phyloP scores from a whole-genome alignment of 2,797 vertebrate genomes.

The Spinus olivaceus region DNA sequence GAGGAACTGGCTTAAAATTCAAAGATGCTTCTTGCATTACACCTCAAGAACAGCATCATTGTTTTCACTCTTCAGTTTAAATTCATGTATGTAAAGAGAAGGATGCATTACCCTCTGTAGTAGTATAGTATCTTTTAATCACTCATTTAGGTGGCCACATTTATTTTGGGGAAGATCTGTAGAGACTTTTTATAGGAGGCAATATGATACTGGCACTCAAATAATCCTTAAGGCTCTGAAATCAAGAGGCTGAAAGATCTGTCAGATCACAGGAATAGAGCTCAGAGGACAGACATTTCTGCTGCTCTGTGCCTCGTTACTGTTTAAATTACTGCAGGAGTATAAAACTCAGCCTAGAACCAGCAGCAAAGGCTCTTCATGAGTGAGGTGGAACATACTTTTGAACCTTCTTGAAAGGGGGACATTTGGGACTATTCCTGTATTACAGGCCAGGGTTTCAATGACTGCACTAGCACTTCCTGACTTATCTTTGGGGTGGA shows the following conservation, averaged over 20 bases:
- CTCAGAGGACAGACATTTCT: not conserved
- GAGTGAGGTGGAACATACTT: not conserved
- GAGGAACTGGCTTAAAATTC: not conserved
- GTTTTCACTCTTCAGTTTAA: not conserved
- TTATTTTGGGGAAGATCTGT: not conserved
- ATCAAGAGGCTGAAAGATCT: not conserved
- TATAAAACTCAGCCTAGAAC: not conserved
- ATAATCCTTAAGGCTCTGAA: not conserved
- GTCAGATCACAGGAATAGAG: not conserved
- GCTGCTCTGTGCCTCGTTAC: not conserved
- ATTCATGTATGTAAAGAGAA: not conserved
- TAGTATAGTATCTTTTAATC: not conserved
- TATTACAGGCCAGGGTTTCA: not conserved
- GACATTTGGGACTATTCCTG: not conserved
- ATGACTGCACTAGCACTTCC: not conserved
- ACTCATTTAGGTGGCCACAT: not conserved
- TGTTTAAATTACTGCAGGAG: not conserved
- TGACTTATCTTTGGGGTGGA: not conserved
- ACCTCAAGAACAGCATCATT: not conserved
- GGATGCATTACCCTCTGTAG: rapidly evolving
- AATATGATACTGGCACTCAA: not conserved
- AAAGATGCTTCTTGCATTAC: not conserved
- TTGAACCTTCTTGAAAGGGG: not conserved
- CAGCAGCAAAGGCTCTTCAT: not conserved
- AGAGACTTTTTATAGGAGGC: not conserved